phyloP scores from a whole-genome alignment of 1,140 invertebrate species.

The Bombus cullumanus region DNA sequence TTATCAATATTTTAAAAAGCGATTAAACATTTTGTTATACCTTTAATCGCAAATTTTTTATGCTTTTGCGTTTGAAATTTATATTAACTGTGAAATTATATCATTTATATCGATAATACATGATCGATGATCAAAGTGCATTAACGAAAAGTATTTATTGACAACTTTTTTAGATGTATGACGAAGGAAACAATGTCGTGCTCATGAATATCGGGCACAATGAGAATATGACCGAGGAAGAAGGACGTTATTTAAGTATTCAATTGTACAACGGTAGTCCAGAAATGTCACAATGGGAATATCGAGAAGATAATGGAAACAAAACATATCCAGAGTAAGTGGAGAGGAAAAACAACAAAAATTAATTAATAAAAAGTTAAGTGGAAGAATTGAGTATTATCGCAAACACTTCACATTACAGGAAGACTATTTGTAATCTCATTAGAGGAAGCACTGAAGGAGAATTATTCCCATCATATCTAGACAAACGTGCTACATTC shows the following conservation, averaged over 20 bases:
- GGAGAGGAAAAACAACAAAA: not conserved
- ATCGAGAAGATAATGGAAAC: conserved; percentile 75
- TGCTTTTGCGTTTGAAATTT: no score
- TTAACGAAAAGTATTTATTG: not conserved
- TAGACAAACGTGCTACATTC: conserved; percentile 83
- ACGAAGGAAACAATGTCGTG: conserved; percentile 84
- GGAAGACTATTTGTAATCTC: conserved; percentile 84
- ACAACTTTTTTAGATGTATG: conserved; percentile 83
- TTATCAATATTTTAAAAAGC: not conserved
- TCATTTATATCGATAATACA: no score
- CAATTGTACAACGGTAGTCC: conserved; percentile 84
- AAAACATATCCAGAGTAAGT: conserved; percentile 72
- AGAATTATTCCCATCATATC: conserved; percentile 83
- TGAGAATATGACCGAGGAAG: conserved; percentile 75
- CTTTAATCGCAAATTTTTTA: no score
- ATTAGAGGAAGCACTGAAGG: conserved; percentile 85
- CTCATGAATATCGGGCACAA: conserved; percentile 82
- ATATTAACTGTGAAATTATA: no score
- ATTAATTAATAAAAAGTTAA: not conserved
- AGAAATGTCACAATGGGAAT: conserved; percentile 85
- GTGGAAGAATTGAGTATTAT: no score
- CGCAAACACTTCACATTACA: conserved; percentile 40
- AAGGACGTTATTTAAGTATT: conserved; percentile 82
- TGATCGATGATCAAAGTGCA: no score
- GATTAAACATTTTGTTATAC: no score